Percentiles rank a stretch among this genome's conserved stretches.
These are phyloP conservation scores for Hylyphantes graminicola DNA, from an alignment of 1,140 invertebrate species.

Conservation along the genomic window DNA sequence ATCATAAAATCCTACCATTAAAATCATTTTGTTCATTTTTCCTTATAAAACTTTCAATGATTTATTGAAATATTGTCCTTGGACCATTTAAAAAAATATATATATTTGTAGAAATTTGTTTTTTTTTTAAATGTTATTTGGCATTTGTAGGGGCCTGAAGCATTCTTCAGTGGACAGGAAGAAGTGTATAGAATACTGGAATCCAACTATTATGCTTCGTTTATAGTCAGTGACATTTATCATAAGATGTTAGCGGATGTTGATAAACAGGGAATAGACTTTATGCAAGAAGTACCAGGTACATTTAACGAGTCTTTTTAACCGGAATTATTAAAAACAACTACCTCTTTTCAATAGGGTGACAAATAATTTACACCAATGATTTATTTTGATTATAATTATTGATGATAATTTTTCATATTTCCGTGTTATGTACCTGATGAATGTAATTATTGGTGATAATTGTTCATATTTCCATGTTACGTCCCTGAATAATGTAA, in stretches of 20 bases:
- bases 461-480: too few species aligned
- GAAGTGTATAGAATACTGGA: constrained; percentile 82
- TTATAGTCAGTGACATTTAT: constrained; percentile 87
- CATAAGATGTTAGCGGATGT: constrained; percentile 74
- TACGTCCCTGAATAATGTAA: too few species aligned
- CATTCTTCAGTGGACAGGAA: constrained; percentile 88
- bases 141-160: constrained; percentile 77
- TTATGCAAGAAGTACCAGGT: constrained; percentile 72
- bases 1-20: background rate
- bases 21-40: background rate
- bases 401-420: too few species aligned
- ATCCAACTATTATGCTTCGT: constrained; percentile 89
- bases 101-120: background rate
- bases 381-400: too few species aligned
- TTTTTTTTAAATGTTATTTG: constrained; percentile 21
- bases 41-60: too few species aligned
- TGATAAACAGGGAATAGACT: constrained; percentile 74
- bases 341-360: too few species aligned
- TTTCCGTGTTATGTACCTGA: too few species aligned
- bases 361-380: too few species aligned
- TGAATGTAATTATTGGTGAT: too few species aligned
- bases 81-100: too few species aligned
- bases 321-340: too few species aligned
- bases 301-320: background rate
- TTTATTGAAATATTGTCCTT: too few species aligned